These are phyloP conservation scores for Condylura cristata DNA, from an alignment of 2,113 vertebrate genomes.

Conservation along the genomic window DNA sequence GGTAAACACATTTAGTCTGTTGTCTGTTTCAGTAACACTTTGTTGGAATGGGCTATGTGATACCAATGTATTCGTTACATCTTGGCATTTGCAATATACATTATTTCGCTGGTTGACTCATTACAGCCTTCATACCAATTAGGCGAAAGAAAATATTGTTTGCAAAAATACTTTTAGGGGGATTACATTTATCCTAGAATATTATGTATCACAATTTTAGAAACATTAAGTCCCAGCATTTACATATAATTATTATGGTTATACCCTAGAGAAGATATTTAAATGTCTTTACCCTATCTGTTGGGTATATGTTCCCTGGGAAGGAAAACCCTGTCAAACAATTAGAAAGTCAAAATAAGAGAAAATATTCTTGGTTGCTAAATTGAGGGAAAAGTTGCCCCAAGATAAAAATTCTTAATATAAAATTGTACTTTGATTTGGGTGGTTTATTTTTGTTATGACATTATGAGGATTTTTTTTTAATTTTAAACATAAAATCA, in stretches of 20 bases:
- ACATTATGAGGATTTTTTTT: slow-evolving; percentile 63
- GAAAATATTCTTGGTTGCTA: slow-evolving; percentile 59
- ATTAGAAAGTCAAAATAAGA: slow-evolving; percentile 58
- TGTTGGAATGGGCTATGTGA: slow-evolving; percentile 2
- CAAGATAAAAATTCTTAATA: slow-evolving; percentile 77
- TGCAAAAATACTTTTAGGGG: slow-evolving; percentile 65
- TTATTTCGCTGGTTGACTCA: slow-evolving; percentile 64
- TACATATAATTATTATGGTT: slow-evolving; percentile 74
- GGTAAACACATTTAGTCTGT: slow-evolving; percentile 49
- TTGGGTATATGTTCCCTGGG: slow-evolving; percentile 37
- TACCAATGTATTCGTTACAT: slow-evolving; percentile 62
- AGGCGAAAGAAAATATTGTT: slow-evolving; percentile 71
- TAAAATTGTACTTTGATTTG: slow-evolving; percentile 74
- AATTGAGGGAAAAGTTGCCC: slow-evolving; percentile 72
- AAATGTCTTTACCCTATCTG: slow-evolving; percentile 69
- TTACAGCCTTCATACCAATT: slow-evolving; percentile 59
- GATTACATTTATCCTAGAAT: slow-evolving; percentile 72
- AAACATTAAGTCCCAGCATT: slow-evolving; percentile 61
- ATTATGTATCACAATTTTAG: slow-evolving; percentile 76
- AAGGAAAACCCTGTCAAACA: slow-evolving; percentile 58
- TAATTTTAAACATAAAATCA: slow-evolving; percentile 74
- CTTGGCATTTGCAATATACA: slow-evolving; percentile 70
- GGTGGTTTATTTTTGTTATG: slow-evolving; percentile 72
- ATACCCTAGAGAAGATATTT: slow-evolving; percentile 77
- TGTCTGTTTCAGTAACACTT: slow-evolving; percentile 58